A percentile compares a stretch with the other conserved stretches of the same genome.
Conservation (phyloP, 2,113 vertebrate species). For the Labeo rohita region DNA sequence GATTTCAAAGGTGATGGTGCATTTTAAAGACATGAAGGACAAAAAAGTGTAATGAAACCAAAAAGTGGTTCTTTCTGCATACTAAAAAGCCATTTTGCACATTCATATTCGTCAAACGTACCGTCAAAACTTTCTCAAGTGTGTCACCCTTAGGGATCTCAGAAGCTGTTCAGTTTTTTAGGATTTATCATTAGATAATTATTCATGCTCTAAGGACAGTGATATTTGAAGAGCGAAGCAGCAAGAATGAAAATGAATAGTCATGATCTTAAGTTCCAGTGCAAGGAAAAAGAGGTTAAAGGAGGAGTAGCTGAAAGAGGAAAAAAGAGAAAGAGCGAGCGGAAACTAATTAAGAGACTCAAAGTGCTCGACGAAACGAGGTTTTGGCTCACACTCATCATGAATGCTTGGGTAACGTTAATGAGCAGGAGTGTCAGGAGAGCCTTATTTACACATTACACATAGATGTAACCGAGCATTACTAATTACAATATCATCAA, state of each 20-base stretch:
- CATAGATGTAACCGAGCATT: conserved; percentile 24
- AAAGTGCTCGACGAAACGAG: conserved; percentile 48
- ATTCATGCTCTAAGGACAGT: conserved; percentile 26
- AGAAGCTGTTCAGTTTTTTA: not conserved
- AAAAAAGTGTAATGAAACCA: not conserved
- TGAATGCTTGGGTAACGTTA: conserved; percentile 29
- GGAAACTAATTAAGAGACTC: conserved; percentile 69
- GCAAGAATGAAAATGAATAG: conserved; percentile 1
- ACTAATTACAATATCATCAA: conserved; percentile 23
- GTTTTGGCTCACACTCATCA: conserved; percentile 36
- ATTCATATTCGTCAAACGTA: not conserved
- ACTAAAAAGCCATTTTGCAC: not conserved
- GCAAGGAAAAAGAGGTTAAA: not conserved
- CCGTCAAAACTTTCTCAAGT: not conserved
- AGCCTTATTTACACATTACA: conserved; percentile 38
- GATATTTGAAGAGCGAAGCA: not conserved
- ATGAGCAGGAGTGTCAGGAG: conserved; percentile 25
- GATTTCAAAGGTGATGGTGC: not conserved
- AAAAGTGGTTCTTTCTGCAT: not conserved
- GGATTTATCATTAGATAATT: conserved; percentile 22
- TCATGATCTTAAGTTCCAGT: conserved; percentile 17
- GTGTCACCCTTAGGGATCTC: not conserved
- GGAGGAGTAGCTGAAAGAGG: not conserved
- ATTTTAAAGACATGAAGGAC: not conserved
- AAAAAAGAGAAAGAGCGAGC: not conserved